These are phyloP conservation scores for Cirrhinus mrigala DNA, from an alignment of 2,797 vertebrate genomes.

Conservation along the genomic window DNA sequence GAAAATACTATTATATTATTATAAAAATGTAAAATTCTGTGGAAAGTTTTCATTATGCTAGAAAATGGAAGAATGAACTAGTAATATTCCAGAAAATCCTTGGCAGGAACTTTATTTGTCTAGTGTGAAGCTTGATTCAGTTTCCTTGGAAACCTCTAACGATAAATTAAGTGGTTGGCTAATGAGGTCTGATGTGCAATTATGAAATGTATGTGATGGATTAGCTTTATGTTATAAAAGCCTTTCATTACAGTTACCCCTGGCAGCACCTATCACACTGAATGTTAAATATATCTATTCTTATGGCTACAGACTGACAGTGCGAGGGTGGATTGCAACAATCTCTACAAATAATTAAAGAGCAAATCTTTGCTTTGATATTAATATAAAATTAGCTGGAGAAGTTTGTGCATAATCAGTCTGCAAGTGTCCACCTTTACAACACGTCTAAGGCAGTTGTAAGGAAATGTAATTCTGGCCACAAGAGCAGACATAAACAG, in stretches of 20 bases:
- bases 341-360: neutral
- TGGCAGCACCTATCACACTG: conserved; percentile 1
- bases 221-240: conserved; percentile 23
- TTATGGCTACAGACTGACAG: neutral
- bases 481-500: conserved; percentile 41
- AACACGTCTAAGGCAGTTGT: neutral
- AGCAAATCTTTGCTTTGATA: neutral
- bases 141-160: conserved; percentile 30
- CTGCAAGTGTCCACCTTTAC: neutral
- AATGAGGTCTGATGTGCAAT: conserved; percentile 24
- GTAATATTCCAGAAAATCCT: neutral
- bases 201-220: conserved; percentile 28
- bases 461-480: conserved; percentile 10
- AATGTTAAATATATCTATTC: conserved; percentile 17
- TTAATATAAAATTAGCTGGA: neutral
- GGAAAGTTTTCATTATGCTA: neutral
- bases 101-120: neutral
- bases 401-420: neutral
- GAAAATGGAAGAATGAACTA: neutral
- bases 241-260: conserved; percentile 37
- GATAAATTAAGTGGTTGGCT: neutral
- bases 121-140: neutral
- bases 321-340: neutral
- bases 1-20: neutral
- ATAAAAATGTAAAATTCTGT: neutral